Evolutionary conservation across 2,797 vertebrate species (phyloP), one percentile per base, ranked within the genome.

Genomic region (Hippoglossus hippoglossus): DNA sequence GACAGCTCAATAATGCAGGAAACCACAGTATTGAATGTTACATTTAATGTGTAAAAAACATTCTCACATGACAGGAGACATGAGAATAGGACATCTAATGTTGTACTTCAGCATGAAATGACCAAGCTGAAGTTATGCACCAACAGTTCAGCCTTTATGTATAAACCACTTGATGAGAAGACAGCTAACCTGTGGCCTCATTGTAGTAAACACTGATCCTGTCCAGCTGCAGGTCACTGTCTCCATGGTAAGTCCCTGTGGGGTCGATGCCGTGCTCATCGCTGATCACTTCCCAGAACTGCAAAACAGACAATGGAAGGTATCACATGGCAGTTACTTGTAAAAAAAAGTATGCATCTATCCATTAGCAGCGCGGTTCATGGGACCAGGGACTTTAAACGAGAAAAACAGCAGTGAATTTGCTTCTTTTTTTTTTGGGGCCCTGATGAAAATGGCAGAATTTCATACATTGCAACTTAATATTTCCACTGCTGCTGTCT

Each of bases 261-360:
- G 95, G 94, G 83, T 96, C 95, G 34, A 96, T 96, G 71, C 95
- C 95, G 3, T 96, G 95, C 76, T 96, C 95, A 60, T 96, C 95
- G 7, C 95, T 96, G 89, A 96, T 96, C 68, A 96, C 95, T 91
- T 96, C 95, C 95, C 95, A 96, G 88, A 96, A 95, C 95, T 96
- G 85, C 72, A 88, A 76, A 76, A 87, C 67, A 89, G 60, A 90
- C 86, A 85, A 88, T 80, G 66, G 69, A 85, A 67, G 53, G 56
- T 46, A 80, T 88, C 79, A 84, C 64, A 86, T 89, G 78, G 87
- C 75, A 51, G 70, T 67, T 70, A 64, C 73, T 83, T 63, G 49
- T 25, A 71, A 24, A 57, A n/a, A 55, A 18, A 63, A 81, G 81
- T 54, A 69, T 18, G 19, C 54, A 76, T 75, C 44, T 71, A 41